Percentiles rank a stretch among this genome's conserved stretches.
Evolutionary conservation across 2,888 invertebrate species (phyloP).

Genomic region (Dryadula phaetusa): DNA sequence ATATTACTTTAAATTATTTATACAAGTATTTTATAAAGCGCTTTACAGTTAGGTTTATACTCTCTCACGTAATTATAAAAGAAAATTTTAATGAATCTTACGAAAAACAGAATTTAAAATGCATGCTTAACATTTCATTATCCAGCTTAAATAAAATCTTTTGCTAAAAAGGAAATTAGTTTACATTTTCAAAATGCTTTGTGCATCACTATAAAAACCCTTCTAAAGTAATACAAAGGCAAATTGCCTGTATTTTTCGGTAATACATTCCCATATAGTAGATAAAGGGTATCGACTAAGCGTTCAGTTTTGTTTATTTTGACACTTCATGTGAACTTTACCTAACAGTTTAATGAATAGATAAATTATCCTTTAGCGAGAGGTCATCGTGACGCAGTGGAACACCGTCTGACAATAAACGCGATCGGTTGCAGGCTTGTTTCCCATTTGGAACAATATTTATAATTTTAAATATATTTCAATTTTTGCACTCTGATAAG

Average conservation of each 20-base stretch:
- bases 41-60: constrained; percentile 12
- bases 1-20: constrained; percentile 5
- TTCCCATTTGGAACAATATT: no score
- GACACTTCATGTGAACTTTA: constrained; percentile 14
- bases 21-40: constrained; percentile 4
- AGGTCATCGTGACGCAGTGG: no score
- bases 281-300: constrained; percentile 3
- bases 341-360: constrained; percentile 12
- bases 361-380: constrained; percentile 3
- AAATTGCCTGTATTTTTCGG: constrained; percentile 27
- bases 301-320: constrained; percentile 10
- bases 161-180: constrained; percentile 34
- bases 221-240: constrained; percentile 32
- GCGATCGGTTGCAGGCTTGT: no score
- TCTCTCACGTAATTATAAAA: constrained; percentile 25
- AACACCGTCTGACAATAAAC: no score
- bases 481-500: no score
- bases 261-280: constrained; percentile 19
- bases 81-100: constrained; percentile 34
- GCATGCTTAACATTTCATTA: constrained; percentile 36
- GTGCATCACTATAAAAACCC: constrained; percentile 31
- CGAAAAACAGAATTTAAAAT: constrained; percentile 35
- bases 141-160: constrained; percentile 33
- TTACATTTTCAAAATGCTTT: constrained; percentile 36
- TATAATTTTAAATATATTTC: no score